Percentiles rank a stretch among this genome's conserved stretches.
phyloP scores from a whole-genome alignment of 1,140 invertebrate species.

The Heterodera schachtii region DNA sequence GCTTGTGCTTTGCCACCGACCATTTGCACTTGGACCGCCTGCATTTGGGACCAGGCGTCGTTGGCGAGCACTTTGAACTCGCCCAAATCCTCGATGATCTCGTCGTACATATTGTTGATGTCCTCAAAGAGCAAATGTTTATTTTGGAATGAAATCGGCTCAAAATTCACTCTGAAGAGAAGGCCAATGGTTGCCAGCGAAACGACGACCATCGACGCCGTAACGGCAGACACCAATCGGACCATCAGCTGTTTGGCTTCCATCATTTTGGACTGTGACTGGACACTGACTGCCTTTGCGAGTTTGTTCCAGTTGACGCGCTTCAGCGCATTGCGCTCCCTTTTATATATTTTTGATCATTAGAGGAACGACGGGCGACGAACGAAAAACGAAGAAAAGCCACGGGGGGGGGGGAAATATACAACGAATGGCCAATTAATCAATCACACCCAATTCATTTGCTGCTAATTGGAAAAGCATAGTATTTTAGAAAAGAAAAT shows the following conservation, averaged over 20 bases:
- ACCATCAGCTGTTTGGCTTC: not conserved
- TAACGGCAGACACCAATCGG: not conserved
- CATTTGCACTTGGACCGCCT: constrained; percentile 17
- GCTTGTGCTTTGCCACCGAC: constrained; percentile 39
- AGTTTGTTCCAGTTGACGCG: no score
- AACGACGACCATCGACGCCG: constrained; percentile 18
- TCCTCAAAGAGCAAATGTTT: not conserved
- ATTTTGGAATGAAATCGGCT: not conserved
- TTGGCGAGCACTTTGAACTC: constrained; percentile 38
- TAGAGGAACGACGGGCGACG: not conserved
- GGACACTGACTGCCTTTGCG: no score
- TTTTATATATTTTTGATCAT: not conserved
- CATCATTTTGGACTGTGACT: not conserved
- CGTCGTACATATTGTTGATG: constrained; percentile 35
- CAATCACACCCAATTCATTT: not conserved
- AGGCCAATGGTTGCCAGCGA: constrained; percentile 9
- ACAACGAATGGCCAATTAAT: not conserved
- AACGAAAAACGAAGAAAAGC: no score
- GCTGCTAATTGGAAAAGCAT: no score
- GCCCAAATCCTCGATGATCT: constrained; percentile 34
- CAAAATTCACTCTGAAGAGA: constrained; percentile 4
- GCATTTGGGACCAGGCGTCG: constrained; percentile 36
- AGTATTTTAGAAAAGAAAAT: not conserved
- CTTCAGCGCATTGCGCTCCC: no score
- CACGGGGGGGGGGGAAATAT: not conserved